A percentile compares a stretch with the other conserved stretches of the same genome.
phyloP scores from a whole-genome alignment of 2,797 vertebrate genomes.

The Caiman crocodilus region DNA sequence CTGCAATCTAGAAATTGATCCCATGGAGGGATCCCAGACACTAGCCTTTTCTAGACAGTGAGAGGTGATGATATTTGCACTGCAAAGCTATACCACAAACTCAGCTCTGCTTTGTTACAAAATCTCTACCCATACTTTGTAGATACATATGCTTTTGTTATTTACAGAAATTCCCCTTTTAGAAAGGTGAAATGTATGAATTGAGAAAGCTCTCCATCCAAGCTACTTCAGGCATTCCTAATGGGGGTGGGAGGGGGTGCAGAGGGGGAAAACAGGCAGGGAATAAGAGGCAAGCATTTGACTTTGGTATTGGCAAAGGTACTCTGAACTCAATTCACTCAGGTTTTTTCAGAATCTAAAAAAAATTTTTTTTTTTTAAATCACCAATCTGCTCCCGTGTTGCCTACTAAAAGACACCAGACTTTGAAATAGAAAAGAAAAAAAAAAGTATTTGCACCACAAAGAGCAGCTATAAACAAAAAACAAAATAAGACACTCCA shows the following conservation, averaged over 20 bases:
- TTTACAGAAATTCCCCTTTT: not conserved
- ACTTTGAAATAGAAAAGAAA: not conserved
- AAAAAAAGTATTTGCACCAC: too few relatives aligned
- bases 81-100: too few relatives aligned
- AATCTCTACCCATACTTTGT: not conserved
- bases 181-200: accelerated
- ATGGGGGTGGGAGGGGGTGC: accelerated
- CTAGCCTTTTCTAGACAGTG: too few relatives aligned
- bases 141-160: not conserved
- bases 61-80: too few relatives aligned
- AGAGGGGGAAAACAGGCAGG: not conserved
- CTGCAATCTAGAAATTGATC: too few relatives aligned
- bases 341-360: not conserved
- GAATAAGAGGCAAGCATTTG: not conserved
- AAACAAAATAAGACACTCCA: too few relatives aligned
- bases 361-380: too few relatives aligned
- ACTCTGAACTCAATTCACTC: not conserved
- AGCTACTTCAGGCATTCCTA: not conserved
- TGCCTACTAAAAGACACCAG: not conserved
- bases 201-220: not conserved
- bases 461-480: not conserved
- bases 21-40: too few relatives aligned
- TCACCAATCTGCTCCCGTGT: not conserved
- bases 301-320: not conserved
- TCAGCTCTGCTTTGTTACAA: not conserved